Conservation (phyloP, 2,888 invertebrate genomes). For the Drosophila tanythrix region DNA sequence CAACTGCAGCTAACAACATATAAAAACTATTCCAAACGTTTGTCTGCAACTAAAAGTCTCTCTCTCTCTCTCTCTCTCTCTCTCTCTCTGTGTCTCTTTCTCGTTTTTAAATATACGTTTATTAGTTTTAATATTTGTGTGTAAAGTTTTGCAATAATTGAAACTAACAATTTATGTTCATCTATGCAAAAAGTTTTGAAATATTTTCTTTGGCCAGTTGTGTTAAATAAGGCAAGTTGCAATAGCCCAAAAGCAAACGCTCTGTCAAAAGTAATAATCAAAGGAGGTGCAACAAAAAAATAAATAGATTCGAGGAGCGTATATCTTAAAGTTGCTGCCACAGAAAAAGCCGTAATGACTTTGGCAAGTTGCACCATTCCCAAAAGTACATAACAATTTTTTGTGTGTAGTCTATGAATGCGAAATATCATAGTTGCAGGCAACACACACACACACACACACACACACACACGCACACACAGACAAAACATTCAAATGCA, state of each 20-base stretch:
- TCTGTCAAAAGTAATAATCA: constrained; percentile 50
- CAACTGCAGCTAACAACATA: neutral
- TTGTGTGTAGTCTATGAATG: constrained; percentile 59
- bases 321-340: constrained; percentile 38
- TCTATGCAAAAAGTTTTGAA: constrained; percentile 65
- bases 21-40: neutral
- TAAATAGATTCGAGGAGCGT: constrained; percentile 13
- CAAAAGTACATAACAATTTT: constrained; percentile 58
- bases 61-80: neutral
- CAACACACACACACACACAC: constrained; percentile 1
- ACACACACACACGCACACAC: neutral
- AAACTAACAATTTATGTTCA: constrained; percentile 69
- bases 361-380: constrained; percentile 58
- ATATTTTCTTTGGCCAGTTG: constrained; percentile 59
- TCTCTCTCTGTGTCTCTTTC: neutral
- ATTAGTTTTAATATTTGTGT: constrained; percentile 53
- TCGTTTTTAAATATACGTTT: constrained; percentile 2
- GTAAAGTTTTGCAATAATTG: constrained; percentile 76
- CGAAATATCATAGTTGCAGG: constrained; percentile 62
- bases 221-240: constrained; percentile 69
- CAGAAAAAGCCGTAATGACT: constrained; percentile 62
- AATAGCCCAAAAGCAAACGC: constrained; percentile 36
- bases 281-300: constrained; percentile 20
- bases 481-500: neutral
- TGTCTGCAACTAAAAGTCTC: neutral